phyloP scores from a whole-genome alignment of 1,140 invertebrate species.

The Polypedilum pembai region DNA sequence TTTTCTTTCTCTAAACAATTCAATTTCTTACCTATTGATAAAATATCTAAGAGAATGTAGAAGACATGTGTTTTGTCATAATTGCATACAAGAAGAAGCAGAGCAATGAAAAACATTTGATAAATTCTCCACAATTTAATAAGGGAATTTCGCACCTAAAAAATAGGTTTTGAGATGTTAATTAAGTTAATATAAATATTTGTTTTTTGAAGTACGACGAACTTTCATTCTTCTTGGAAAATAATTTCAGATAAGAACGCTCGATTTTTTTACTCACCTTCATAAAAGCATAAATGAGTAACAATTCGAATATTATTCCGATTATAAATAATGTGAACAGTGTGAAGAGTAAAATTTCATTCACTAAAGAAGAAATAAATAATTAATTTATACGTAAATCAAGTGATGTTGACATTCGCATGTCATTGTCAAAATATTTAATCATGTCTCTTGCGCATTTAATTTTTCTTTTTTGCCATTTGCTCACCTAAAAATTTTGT shows the following conservation, averaged over 20 bases:
- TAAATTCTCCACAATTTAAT: slow-evolving; percentile 21
- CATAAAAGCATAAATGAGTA: slow-evolving; percentile 2
- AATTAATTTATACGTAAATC: not conserved
- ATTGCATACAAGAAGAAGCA: not conserved
- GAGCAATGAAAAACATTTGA: not conserved
- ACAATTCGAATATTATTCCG: not conserved
- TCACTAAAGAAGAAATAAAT: not conserved
- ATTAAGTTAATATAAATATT: not conserved
- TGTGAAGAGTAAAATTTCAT: not conserved
- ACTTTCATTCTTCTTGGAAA: no score
- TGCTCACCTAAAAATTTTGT: not conserved
- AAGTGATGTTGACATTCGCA: not conserved
- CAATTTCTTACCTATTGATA: not conserved
- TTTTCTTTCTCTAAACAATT: no score
- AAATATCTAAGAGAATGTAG: not conserved
- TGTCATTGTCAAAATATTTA: not conserved
- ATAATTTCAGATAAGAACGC: no score
- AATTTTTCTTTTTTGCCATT: not conserved
- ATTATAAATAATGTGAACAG: not conserved
- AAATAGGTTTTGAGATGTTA: not conserved
- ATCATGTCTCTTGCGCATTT: not conserved
- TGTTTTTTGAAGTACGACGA: not conserved
- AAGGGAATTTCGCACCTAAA: not conserved
- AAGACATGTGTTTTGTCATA: not conserved
- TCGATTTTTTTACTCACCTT: slow-evolving; percentile 7